Conservation (phyloP, 2,888 invertebrate genomes). For the Cryptocheilus praepositus region DNA sequence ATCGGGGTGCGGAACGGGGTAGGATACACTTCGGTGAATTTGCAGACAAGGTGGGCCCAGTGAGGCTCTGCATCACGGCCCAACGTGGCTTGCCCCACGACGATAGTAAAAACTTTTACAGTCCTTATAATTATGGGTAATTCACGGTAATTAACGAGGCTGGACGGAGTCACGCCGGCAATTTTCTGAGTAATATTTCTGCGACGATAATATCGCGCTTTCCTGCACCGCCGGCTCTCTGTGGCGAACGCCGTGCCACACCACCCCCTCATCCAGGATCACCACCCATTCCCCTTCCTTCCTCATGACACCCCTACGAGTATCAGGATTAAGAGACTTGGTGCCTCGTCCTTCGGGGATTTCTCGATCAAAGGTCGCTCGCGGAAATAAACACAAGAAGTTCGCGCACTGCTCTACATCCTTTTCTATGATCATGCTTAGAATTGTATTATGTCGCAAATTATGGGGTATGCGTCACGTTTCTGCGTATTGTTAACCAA, state of each 20-base stretch:
- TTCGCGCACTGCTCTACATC: conserved; percentile 18
- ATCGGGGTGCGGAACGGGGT: conserved; percentile 16
- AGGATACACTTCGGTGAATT: conserved; percentile 68
- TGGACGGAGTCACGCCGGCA: conserved; percentile 73
- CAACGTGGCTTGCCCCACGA: conserved; percentile 69
- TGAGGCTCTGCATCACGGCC: conserved; percentile 71
- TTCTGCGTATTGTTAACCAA: too few species aligned
- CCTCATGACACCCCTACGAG: conserved; percentile 14
- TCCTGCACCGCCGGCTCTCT: conserved; percentile 53
- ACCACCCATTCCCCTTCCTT: conserved; percentile 28
- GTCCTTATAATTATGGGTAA: conserved; percentile 75
- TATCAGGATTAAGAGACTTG: conserved; percentile 44
- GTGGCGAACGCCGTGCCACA: conserved; percentile 20
- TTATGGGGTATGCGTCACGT: too few species aligned
- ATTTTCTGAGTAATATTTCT: conserved; percentile 75
- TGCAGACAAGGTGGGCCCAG: conserved; percentile 69
- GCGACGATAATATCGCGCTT: conserved; percentile 71
- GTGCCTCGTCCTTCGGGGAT: conserved; percentile 35
- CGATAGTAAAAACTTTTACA: conserved; percentile 75
- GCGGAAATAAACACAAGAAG: neutral
- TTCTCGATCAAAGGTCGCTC: conserved; percentile 32
- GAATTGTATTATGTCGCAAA: too few species aligned
- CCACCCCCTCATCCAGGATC: conserved; percentile 3
- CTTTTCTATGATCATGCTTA: too few species aligned
- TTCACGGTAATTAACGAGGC: conserved; percentile 75